Conservation (phyloP, 2,888 invertebrate genomes). For the Caenorhabditis zanzibari region DNA sequence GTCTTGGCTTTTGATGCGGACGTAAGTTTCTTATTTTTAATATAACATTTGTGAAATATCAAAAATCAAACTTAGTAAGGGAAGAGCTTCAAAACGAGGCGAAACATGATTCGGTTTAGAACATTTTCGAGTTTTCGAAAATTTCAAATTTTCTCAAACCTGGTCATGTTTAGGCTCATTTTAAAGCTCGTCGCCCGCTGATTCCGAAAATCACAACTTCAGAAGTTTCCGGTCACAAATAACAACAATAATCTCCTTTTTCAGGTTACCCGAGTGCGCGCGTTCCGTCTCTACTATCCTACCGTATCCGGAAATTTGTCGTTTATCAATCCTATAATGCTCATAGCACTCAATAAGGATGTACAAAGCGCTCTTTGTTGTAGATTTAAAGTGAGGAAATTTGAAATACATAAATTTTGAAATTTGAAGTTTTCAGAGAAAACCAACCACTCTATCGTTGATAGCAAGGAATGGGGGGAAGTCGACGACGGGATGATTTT, state of each 20-base stretch:
- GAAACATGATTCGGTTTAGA: no score
- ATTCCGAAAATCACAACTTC: no score
- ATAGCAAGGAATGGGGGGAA: slow-evolving; percentile 1
- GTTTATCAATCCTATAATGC: slow-evolving; percentile 54
- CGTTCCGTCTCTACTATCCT: slow-evolving; percentile 50
- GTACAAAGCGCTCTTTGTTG: slow-evolving; percentile 36
- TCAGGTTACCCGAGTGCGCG: slow-evolving; percentile 31
- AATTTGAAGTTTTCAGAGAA: neutral
- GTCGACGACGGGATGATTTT: slow-evolving; percentile 11
- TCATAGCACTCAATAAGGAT: slow-evolving; percentile 34
- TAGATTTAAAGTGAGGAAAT: neutral
- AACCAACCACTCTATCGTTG: neutral
- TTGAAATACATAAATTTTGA: no score
- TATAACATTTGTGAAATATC: no score
- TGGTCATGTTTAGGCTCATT: no score
- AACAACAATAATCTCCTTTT: neutral
- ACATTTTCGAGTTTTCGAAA: no score
- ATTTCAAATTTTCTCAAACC: no score
- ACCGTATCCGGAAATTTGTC: slow-evolving; percentile 48
- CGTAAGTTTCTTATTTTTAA: slow-evolving; percentile 15
- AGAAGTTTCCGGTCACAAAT: no score
- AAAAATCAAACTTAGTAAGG: no score
- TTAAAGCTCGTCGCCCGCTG: no score
- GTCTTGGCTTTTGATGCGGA: slow-evolving; percentile 37
- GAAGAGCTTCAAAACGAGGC: no score